phyloP scores from a whole-genome alignment of 2,888 invertebrate species.

The Coelogynopora nodosa region DNA sequence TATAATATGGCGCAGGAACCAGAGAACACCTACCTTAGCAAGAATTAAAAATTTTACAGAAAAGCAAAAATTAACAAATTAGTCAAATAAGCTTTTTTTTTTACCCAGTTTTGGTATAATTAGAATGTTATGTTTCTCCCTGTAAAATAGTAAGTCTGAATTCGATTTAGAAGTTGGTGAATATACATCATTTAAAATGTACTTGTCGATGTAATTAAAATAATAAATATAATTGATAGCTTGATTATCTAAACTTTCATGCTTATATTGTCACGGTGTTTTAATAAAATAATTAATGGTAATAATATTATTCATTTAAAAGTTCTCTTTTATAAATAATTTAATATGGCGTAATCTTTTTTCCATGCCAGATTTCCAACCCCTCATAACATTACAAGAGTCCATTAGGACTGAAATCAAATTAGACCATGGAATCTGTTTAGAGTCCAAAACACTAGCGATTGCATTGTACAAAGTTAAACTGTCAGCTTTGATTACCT shows the following conservation, averaged over 20 bases:
- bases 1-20: too few relatives aligned
- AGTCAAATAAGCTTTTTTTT: conserved; percentile 16
- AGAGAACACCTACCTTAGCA: conserved; percentile 10
- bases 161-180: conserved; percentile 13
- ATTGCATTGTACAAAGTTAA: too few relatives aligned
- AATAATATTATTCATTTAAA: too few relatives aligned
- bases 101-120: not conserved
- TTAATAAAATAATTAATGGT: too few relatives aligned
- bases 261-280: not conserved
- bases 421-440: too few relatives aligned
- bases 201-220: conserved; percentile 18
- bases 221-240: conserved; percentile 14
- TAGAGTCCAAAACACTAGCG: too few relatives aligned
- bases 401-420: too few relatives aligned
- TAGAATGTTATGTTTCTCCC: not conserved
- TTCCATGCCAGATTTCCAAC: too few relatives aligned
- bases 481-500: too few relatives aligned
- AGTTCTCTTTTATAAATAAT: too few relatives aligned
- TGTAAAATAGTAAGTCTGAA: conserved; percentile 18
- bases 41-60: conserved; percentile 4
- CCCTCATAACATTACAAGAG: too few relatives aligned
- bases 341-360: too few relatives aligned
- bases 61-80: not conserved
- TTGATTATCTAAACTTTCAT: not conserved
- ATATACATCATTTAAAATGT: conserved; percentile 11